Evolutionary conservation across 2,797 vertebrate species (phyloP), one percentile per base, ranked within the genome.

Genomic region (Microchirus variegatus): DNA sequence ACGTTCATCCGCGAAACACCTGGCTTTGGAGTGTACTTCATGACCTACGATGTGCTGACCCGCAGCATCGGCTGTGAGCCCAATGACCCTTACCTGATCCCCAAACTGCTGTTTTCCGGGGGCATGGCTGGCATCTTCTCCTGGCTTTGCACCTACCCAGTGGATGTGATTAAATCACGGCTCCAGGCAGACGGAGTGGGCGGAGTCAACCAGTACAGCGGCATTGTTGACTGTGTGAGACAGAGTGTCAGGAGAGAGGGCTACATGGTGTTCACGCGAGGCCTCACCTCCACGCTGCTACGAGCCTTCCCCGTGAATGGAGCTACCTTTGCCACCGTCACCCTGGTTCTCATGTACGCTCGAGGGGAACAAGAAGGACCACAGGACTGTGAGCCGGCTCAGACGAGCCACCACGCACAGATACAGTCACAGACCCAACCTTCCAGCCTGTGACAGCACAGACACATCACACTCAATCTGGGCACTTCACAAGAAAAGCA

Each of bases 241-340:
- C 95, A 99, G 91, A 99, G 97, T 43, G 93, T 97, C 70, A 80
- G 70, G 1, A 90, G 80, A 0, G 98, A 99, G 83, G 98, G 98
- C 61, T 96, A 94, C 92, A 92, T 89, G 60, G 96, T 98, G 46
- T 99, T 99, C 83, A 96, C 96, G 0, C 92, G 95, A 1, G 98
- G 98, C 1, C 95, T 99, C 56, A 95, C 96, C 5, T 98, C 98
- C 81, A 99, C 98, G 0, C 93, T 99, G 15, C 93, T 99, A 14
- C 92, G 97, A 0, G 97, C 98, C 51, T 99, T 99, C 74, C 98
- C 98, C 0, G 97, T 99, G 70, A 99, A 99, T 0, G 98, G 97
- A 0, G 91, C 98, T 10, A 99, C 97, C 40, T 98, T 99, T 10
- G 95, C 97, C 43, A 97, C 97, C 0, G 97, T 99, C 79, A 97